phyloP scores from a whole-genome alignment of 2,888 invertebrate species.

The Didymodactylos carnosus region DNA sequence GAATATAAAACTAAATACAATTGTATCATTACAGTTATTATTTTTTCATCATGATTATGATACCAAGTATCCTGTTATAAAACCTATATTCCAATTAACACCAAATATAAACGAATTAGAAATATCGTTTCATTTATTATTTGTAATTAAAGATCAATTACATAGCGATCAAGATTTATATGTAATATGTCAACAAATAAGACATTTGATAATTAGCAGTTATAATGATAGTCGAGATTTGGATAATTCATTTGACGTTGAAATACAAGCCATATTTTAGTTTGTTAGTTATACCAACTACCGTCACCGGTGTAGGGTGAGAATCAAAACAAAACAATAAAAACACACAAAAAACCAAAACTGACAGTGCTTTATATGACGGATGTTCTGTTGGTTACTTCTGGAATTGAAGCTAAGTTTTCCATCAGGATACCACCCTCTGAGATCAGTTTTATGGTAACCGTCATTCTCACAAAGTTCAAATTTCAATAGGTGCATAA shows the following conservation, averaged over 20 bases:
- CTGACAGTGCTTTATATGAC: neutral
- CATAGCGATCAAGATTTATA: too few relatives aligned
- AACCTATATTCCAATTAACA: too few relatives aligned
- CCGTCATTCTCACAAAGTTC: neutral
- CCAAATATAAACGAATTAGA: too few relatives aligned
- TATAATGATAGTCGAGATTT: neutral
- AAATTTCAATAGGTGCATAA: neutral
- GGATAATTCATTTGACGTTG: neutral
- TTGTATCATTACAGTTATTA: too few relatives aligned
- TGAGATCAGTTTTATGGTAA: neutral
- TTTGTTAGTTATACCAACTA: neutral
- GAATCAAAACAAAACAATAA: neutral
- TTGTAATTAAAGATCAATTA: too few relatives aligned
- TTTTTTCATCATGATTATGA: too few relatives aligned
- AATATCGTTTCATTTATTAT: too few relatives aligned
- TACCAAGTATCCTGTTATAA: too few relatives aligned
- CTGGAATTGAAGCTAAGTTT: neutral
- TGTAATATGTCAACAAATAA: too few relatives aligned
- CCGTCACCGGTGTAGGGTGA: neutral
- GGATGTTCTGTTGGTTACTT: neutral
- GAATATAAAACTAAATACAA: too few relatives aligned
- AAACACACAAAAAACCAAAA: neutral
- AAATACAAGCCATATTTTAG: neutral
- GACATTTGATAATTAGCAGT: too few relatives aligned
- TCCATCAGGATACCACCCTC: neutral